Base-by-base conservation (phyloP, 2,888 invertebrate species). In the Microchrysa polita region DNA sequence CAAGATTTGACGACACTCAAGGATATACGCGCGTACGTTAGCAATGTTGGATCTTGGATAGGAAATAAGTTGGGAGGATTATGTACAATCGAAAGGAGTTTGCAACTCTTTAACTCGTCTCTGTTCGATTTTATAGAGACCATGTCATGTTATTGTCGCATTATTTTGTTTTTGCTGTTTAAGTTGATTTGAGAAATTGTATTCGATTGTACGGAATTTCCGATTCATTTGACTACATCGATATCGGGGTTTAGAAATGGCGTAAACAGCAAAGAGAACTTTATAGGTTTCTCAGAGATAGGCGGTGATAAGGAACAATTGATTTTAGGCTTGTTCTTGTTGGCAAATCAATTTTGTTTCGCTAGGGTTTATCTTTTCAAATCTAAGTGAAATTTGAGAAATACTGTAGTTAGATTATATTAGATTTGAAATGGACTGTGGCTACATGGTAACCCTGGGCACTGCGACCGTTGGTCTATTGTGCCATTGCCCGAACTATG, bases 141-240 rank as follows among this genome's bases (percentile, higher is more conserved):
- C 72, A 74, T 75, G 75, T 75, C 73, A 69, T 75, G 74, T 75
- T 55, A 69, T 72, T 53, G 52, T 74, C 27, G 59, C 52, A 44
- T 44, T 65, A n/a, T 44, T 22, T 65, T 65, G 16, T 65, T 42
- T 20, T 22, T 55, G 20, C 10, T 20, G 55, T 10, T 20, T 72
- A 60, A 61, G 55, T 61, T 53, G 73, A 67, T 23, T 75, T 74
- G 42, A 60, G 72, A 55, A 48, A 72, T 72, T 69, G 72, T 67
- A 74, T 72, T 53, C 67, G 65, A 60, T 57, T 74, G 59, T 59
- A 72, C 44, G 20, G 57, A 74, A 57, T 57, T 55, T 18, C 44
- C 69, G 69, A 69, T 69, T 69, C 69, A 69, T 69, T 69, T 57
- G 40, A 69, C 69, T 55, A 57, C 55, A 40, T 69, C 55, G 34